Evolutionary conservation across 2,113 vertebrate genomes (phyloP).

Genomic region (Miniopterus natalensis): DNA sequence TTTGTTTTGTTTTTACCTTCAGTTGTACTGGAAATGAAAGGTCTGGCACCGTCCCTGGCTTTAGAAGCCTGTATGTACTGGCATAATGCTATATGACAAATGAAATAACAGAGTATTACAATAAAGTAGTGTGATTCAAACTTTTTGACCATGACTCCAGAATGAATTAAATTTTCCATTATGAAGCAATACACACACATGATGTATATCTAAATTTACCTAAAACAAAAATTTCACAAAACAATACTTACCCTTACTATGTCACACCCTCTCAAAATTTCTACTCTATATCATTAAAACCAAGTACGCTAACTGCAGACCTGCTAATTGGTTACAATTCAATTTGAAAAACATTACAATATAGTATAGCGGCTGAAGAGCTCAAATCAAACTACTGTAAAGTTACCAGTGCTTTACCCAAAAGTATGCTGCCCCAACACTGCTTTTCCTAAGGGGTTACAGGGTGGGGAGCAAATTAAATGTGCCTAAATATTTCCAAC

Average conservation of each 20-base stretch:
- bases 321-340: conserved; percentile 16
- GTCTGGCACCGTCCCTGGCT: conserved; percentile 96
- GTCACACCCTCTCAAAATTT: not conserved
- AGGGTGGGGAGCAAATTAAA: conserved; percentile 10
- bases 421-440: conserved; percentile 23
- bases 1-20: conserved; percentile 95
- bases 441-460: conserved; percentile 17
- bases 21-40: conserved; percentile 94
- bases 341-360: conserved; percentile 61
- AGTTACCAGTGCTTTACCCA: conserved; percentile 5
- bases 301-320: conserved; percentile 46
- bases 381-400: conserved; percentile 53
- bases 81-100: conserved; percentile 99
- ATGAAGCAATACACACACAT: conserved; percentile 52
- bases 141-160: conserved; percentile 72
- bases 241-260: conserved; percentile 74
- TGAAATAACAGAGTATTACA: conserved; percentile 95
- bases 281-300: conserved; percentile 41
- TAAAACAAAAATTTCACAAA: conserved; percentile 66
- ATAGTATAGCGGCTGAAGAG: conserved; percentile 32
- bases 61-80: conserved; percentile 99
- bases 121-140: conserved; percentile 83
- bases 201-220: not conserved
- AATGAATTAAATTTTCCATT: conserved; percentile 69
- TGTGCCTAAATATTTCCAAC: conserved; percentile 50